These are phyloP conservation scores for Actinia equina DNA, from an alignment of 64 coral and sea anemone genomes.

Conservation along the genomic window DNA sequence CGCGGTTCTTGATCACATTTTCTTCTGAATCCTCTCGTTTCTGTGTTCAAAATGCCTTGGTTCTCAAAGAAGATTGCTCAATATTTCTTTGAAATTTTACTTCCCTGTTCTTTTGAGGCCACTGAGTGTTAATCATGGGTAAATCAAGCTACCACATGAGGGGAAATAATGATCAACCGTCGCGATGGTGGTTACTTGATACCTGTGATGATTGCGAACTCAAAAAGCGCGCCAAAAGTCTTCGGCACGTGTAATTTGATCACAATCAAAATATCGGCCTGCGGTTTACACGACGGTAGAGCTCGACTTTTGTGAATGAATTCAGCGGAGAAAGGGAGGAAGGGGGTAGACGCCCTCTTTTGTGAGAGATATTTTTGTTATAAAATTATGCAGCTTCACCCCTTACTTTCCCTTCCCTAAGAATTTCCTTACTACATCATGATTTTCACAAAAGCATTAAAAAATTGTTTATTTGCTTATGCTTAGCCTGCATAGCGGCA, in stretches of 20 bases:
- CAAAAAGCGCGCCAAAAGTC: neutral
- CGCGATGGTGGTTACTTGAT: neutral
- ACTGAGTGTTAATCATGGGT: neutral
- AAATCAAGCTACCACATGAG: neutral
- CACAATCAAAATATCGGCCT: neutral
- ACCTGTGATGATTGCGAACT: neutral
- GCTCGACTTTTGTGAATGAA: too few relatives aligned
- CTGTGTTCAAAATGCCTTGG: neutral
- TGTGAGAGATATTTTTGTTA: too few relatives aligned
- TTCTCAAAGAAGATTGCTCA: neutral
- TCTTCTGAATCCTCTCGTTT: neutral
- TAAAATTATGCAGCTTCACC: too few relatives aligned
- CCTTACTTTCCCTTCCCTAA: too few relatives aligned
- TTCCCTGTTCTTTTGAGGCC: neutral
- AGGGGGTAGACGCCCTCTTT: too few relatives aligned
- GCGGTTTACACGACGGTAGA: neutral
- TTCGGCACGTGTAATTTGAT: neutral
- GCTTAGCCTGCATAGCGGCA: too few relatives aligned
- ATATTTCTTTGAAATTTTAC: neutral
- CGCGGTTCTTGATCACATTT: too few relatives aligned
- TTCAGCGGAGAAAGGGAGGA: too few relatives aligned
- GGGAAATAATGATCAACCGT: neutral
- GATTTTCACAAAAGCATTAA: too few relatives aligned
- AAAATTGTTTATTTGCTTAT: too few relatives aligned
- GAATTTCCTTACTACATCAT: too few relatives aligned